These are phyloP conservation scores for Anaspis maculata DNA, from an alignment of 2,888 invertebrate species.

Conservation along the genomic window DNA sequence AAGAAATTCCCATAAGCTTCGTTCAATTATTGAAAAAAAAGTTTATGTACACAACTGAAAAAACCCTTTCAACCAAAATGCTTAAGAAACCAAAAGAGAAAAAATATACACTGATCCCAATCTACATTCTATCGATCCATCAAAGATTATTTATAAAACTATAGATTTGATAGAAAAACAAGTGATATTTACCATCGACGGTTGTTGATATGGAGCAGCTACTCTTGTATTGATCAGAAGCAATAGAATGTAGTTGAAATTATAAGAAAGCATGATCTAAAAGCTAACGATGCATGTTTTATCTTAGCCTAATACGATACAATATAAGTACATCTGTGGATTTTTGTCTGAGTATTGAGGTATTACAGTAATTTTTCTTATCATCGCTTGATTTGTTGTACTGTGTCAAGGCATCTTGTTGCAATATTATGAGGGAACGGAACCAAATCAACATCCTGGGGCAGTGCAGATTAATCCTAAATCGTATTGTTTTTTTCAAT, in stretches of 20 bases:
- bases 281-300: constrained; percentile 35
- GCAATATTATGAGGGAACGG: constrained; percentile 29
- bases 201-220: too few species aligned
- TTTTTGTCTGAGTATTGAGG: constrained; percentile 42
- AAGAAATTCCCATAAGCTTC: constrained; percentile 34
- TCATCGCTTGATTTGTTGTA: constrained; percentile 42
- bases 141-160: constrained; percentile 2
- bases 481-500: constrained; percentile 12
- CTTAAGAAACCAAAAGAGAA: constrained; percentile 17
- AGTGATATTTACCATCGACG: too few species aligned
- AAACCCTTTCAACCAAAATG: constrained; percentile 32
- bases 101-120: constrained; percentile 20
- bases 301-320: constrained; percentile 41
- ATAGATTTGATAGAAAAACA: too few species aligned
- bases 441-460: constrained; percentile 28
- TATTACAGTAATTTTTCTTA: constrained; percentile 38
- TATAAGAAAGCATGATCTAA: constrained; percentile 31
- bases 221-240: too few species aligned
- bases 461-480: constrained; percentile 32
- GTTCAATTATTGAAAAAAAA: constrained; percentile 23
- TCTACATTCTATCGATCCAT: constrained; percentile 17
- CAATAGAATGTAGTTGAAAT: constrained; percentile 22
- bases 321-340: constrained; percentile 46
- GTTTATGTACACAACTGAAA: constrained; percentile 29
- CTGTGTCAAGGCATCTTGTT: constrained; percentile 46